Percentiles rank a stretch among this genome's conserved stretches.
phyloP scores from a whole-genome alignment of 2,888 invertebrate species.

The Ligdia adustata region DNA sequence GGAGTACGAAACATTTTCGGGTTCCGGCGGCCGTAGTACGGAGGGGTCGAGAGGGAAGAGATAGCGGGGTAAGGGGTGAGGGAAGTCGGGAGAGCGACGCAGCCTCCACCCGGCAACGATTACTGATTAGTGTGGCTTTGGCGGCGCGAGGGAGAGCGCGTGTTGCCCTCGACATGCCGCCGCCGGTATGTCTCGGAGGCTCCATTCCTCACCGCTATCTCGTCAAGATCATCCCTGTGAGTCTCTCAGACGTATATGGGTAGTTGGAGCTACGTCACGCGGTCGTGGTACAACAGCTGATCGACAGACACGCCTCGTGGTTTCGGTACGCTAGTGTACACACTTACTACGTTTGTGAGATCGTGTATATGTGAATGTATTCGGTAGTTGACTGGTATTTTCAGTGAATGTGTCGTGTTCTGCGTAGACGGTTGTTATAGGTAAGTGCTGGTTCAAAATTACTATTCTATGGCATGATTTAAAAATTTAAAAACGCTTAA shows the following conservation, averaged over 20 bases:
- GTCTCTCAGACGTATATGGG: too few species aligned
- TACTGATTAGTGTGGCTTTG: conserved; percentile 84
- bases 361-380: conserved; percentile 65
- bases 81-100: conserved; percentile 63
- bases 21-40: conserved; percentile 64
- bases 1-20: conserved; percentile 39
- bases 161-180: conserved; percentile 64
- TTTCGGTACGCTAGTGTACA: conserved; percentile 53
- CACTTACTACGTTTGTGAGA: conserved; percentile 70
- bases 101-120: conserved; percentile 84
- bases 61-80: conserved; percentile 28
- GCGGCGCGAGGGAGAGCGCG: conserved; percentile 77
- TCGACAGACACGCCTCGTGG: conserved; percentile 68
- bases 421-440: conserved; percentile 44
- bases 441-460: conserved; percentile 58
- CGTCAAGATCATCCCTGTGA: not conserved
- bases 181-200: conserved; percentile 48
- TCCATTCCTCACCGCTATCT: not conserved
- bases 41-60: conserved; percentile 45
- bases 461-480: too few species aligned
- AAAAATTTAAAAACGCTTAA: too few species aligned
- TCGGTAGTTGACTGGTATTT: conserved; percentile 63
- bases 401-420: conserved; percentile 52
- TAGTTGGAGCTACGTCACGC: too few species aligned
- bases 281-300: conserved; percentile 68